These are phyloP conservation scores for Phalera bucephala DNA, from an alignment of 2,888 invertebrate species.

Conservation along the genomic window DNA sequence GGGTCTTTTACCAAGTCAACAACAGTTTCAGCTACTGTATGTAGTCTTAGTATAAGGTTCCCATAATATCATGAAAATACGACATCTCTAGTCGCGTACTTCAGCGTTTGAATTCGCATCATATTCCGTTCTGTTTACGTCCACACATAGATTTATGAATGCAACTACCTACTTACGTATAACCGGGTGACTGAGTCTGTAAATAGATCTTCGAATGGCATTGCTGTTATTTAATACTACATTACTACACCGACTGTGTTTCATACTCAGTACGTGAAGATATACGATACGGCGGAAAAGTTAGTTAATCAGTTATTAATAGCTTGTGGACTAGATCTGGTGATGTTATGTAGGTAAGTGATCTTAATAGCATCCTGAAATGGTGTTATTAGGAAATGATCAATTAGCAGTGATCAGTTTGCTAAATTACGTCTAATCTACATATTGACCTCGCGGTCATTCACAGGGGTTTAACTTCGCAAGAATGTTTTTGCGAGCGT, in stretches of 20 bases:
- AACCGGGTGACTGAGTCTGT: slow-evolving; percentile 1
- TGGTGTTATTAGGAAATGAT: neutral
- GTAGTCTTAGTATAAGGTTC: too few relatives aligned
- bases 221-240: slow-evolving; percentile 11
- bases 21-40: too few relatives aligned
- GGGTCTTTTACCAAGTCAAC: too few relatives aligned
- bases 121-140: neutral
- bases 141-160: neutral
- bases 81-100: too few relatives aligned
- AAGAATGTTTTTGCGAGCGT: too few relatives aligned
- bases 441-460: too few relatives aligned
- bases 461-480: too few relatives aligned
- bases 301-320: neutral
- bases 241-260: slow-evolving; percentile 3
- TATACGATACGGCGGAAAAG: slow-evolving; percentile 2
- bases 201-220: slow-evolving; percentile 9
- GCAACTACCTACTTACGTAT: too few relatives aligned
- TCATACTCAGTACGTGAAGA: slow-evolving; percentile 5
- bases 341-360: too few relatives aligned
- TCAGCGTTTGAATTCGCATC: neutral
- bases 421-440: too few relatives aligned
- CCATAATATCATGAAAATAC: too few relatives aligned
- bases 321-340: neutral
- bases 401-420: too few relatives aligned
- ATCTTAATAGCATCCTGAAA: slow-evolving; percentile 7